Percentiles rank a stretch among this genome's conserved stretches.
Conservation (phyloP, 2,113 vertebrate genomes). For the Cebus imitator region DNA sequence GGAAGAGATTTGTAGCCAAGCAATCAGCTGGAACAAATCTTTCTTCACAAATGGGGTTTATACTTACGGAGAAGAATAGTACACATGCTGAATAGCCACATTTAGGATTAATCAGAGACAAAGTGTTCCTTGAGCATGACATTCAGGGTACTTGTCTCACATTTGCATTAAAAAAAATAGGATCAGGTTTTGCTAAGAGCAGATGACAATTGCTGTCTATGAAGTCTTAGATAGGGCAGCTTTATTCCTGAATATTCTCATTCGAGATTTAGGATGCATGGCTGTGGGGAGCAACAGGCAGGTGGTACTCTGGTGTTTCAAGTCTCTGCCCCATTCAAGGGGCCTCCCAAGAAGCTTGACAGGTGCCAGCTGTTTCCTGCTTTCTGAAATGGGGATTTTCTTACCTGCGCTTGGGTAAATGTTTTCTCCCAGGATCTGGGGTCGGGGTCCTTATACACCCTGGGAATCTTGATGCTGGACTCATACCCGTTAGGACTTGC, state of each 20-base stretch:
- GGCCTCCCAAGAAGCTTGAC: neutral
- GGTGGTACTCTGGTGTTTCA: neutral
- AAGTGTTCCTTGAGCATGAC: neutral
- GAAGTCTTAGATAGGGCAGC: neutral
- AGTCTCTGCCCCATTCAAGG: neutral
- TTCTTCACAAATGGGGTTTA: constrained; percentile 54
- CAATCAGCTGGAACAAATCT: constrained; percentile 63
- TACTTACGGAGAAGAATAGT: constrained; percentile 41
- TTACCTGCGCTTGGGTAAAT: neutral
- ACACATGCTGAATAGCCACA: constrained; percentile 4
- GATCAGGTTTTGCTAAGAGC: constrained; percentile 47
- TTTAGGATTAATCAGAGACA: constrained; percentile 66
- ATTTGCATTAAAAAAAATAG: constrained; percentile 22
- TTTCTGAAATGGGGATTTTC: neutral
- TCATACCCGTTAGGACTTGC: neutral
- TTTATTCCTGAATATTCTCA: neutral
- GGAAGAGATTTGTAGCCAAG: constrained; percentile 51
- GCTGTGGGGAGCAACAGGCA: neutral
- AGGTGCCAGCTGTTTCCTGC: neutral
- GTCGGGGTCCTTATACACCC: neutral
- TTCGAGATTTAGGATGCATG: neutral
- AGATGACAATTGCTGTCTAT: neutral
- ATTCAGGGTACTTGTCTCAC: neutral
- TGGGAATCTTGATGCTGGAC: neutral
- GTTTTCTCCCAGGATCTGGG: neutral